Conservation (phyloP, 92 coral and sea anemone species). For the Phenganax subtilis region DNA sequence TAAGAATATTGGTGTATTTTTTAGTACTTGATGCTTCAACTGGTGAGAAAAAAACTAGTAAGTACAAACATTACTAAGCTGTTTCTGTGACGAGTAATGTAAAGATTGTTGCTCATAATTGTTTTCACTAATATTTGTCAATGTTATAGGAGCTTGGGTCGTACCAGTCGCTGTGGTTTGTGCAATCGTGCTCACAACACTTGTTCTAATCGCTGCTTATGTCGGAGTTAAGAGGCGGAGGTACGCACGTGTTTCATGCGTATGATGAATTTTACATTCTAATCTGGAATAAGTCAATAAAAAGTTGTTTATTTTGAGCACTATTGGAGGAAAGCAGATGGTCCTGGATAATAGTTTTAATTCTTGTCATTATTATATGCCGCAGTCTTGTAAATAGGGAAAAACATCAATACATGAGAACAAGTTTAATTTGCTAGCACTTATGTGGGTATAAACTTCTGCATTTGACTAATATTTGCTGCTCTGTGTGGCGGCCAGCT, state of each 20-base stretch:
- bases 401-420: too few species aligned
- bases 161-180: constrained; percentile 87
- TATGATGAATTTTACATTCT: too few species aligned
- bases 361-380: too few species aligned
- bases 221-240: constrained; percentile 70
- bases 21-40: constrained; percentile 26
- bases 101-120: neutral
- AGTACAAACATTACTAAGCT: neutral
- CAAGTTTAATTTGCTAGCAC: neutral
- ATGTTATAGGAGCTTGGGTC: constrained; percentile 49
- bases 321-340: too few species aligned
- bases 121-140: neutral
- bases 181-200: constrained; percentile 66
- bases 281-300: too few species aligned
- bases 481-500: neutral
- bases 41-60: constrained; percentile 15
- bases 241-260: constrained; percentile 42
- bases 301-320: too few species aligned
- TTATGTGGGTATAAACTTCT: neutral
- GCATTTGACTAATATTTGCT: neutral
- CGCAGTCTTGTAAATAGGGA: too few species aligned
- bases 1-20: neutral
- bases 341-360: too few species aligned
- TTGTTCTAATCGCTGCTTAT: constrained; percentile 77
- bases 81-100: too few species aligned